phyloP scores from a whole-genome alignment of 2,888 invertebrate species.

The Fragum sueziense region DNA sequence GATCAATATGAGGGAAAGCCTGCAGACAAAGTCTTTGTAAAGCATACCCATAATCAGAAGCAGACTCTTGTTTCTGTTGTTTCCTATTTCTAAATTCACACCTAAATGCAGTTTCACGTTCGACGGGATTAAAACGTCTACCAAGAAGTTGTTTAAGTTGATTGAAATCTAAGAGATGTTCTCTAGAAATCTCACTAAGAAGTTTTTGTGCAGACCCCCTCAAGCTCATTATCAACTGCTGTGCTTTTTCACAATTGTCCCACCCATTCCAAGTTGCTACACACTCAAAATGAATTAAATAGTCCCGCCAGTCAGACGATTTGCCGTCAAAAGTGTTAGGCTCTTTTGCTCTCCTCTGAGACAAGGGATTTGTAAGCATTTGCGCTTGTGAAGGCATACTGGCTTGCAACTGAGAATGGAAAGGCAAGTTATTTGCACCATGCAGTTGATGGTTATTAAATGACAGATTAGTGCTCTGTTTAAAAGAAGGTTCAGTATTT shows the following conservation, averaged over 20 bases:
- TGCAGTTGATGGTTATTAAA: neutral
- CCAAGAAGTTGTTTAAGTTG: neutral
- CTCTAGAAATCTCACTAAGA: conserved; percentile 23
- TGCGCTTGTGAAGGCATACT: neutral
- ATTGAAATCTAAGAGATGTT: neutral
- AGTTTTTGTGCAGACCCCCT: conserved; percentile 37
- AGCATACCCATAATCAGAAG: conserved; percentile 30
- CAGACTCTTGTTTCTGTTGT: conserved; percentile 19
- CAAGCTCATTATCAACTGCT: conserved; percentile 41
- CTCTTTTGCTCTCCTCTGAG: conserved; percentile 40
- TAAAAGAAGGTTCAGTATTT: no score
- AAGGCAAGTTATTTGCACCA: neutral
- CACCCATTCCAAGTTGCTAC: conserved; percentile 56
- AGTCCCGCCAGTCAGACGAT: conserved; percentile 53
- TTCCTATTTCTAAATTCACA: conserved; percentile 30
- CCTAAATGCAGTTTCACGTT: neutral
- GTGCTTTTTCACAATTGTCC: conserved; percentile 36
- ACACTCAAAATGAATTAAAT: conserved; percentile 58
- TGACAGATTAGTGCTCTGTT: neutral
- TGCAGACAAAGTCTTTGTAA: conserved; percentile 31
- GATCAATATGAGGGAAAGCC: conserved; percentile 5
- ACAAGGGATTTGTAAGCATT: neutral
- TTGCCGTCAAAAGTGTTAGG: conserved; percentile 56
- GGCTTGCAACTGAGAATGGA: neutral
- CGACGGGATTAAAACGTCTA: no score